Evolutionary conservation across 2,797 vertebrate species (phyloP), one percentile per base, ranked within the genome.

Genomic region (Coccyzus lansbergi): DNA sequence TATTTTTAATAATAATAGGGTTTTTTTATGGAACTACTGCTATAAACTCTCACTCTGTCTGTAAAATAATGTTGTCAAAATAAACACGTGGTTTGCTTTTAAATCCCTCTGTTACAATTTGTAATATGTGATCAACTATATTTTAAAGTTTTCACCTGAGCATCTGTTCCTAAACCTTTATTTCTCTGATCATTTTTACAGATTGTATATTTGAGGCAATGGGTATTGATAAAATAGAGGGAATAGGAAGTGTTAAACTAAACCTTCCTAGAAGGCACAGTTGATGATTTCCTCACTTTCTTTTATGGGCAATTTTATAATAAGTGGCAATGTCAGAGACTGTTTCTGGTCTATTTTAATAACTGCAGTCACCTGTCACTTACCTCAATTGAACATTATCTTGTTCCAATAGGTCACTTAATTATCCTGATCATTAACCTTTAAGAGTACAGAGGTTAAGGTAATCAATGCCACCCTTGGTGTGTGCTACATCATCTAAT

Each of bases 341-440:
- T 81, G 25, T 48, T 95, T 77, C 62, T 85, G 49, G 20, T 92
- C 34, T 79, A 6, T 91, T 94, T 94, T 78, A 94, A 76, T 79
- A 95, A 85, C 53, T 92, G 46, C 31, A 62, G 77, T 88, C 90
- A 92, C n/a, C 77, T 93, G 56, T 88, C 92, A 84, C 38, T 90
- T 59, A 91, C 83, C 65, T 92, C 90, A 93, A 69, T 92, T 96
- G 88, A 97, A 93, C 83, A 34, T 82, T 74, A 90, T 91, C 51
- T 40, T 4, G 83, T 95, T 95, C 79, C 85, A 94, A 48, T 91
- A 94, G 92, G 94, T 92, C 87, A 96, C 64, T 48, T 94, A 97
- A 97, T 97, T 96, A 97, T 89, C 79, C 74, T 86, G 93, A 95
- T 96, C 80, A 92, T 96, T 96, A 95, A 89, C 86, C 94, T 95